A percentile compares a stretch with the other conserved stretches of the same genome.
Conservation (phyloP, 2,797 vertebrate species). For the Syndactyla subalaris region DNA sequence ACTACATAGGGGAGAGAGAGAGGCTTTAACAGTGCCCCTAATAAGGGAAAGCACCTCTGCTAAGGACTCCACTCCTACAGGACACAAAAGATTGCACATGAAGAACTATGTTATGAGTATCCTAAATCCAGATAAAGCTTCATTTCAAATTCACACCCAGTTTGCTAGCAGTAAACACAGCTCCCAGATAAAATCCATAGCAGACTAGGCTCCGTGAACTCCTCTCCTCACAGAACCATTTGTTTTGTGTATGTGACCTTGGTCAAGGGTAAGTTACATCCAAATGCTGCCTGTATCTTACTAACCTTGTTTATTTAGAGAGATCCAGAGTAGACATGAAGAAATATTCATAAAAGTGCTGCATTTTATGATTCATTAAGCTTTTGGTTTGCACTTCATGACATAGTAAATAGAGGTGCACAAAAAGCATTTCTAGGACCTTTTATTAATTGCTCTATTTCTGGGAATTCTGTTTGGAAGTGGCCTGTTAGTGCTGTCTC, state of each 20-base stretch:
- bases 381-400: neutral
- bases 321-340: neutral
- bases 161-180: neutral
- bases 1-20: neutral
- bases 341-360: conserved; percentile 38
- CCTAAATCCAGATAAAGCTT: neutral
- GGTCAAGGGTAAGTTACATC: neutral
- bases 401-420: conserved; percentile 33
- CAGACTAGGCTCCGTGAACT: neutral
- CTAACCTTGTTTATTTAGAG: neutral
- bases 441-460: conserved; percentile 39
- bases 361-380: conserved; percentile 44
- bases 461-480: conserved; percentile 56
- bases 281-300: neutral
- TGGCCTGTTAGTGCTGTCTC: neutral
- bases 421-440: neutral
- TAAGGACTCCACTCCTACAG: neutral
- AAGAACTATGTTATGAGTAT: neutral
- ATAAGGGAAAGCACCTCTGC: neutral
- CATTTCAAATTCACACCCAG: neutral
- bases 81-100: neutral
- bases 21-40: neutral
- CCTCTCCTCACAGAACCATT: neutral
- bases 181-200: neutral
- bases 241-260: neutral